phyloP scores from a whole-genome alignment of 2,888 invertebrate species.

The Drosophila falleni region DNA sequence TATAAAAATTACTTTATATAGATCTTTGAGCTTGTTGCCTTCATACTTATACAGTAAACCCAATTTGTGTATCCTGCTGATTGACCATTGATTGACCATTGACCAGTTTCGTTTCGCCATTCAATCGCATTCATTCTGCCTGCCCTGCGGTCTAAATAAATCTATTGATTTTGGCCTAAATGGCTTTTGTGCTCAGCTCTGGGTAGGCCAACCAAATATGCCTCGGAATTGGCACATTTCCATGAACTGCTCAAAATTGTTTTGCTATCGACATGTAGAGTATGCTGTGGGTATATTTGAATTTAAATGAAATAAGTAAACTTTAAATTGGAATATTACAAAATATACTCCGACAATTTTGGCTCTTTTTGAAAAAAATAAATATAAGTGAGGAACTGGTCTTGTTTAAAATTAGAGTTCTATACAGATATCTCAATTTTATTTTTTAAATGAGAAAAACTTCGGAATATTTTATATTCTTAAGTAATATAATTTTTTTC shows the following conservation, averaged over 20 bases:
- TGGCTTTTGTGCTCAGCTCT: conserved; percentile 63
- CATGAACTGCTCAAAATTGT: conserved; percentile 35
- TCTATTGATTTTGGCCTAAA: conserved; percentile 75
- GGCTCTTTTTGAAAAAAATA: no score
- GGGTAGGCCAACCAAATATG: conserved; percentile 32
- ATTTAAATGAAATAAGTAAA: neutral
- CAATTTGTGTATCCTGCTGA: conserved; percentile 26
- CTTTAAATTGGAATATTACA: no score
- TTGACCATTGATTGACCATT: conserved; percentile 21
- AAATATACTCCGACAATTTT: no score
- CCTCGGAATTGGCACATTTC: conserved; percentile 55
- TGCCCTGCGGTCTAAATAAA: conserved; percentile 71
- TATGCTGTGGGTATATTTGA: conserved; percentile 1
- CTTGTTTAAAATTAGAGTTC: no score
- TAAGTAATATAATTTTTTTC: no score
- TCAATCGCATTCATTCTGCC: conserved; percentile 21
- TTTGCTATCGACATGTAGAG: conserved; percentile 17
- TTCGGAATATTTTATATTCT: no score
- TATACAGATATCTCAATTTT: no score
- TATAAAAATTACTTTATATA: conserved; percentile 14
- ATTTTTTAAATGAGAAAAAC: no score
- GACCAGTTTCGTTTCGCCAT: conserved; percentile 4
- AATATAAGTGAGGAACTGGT: no score
- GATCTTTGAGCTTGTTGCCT: conserved; percentile 8
- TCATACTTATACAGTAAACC: conserved; percentile 16